A percentile compares a stretch with the other conserved stretches of the same genome.
Evolutionary conservation across 2,888 invertebrate species (phyloP).

Genomic region (Drosophila mulleri): DNA sequence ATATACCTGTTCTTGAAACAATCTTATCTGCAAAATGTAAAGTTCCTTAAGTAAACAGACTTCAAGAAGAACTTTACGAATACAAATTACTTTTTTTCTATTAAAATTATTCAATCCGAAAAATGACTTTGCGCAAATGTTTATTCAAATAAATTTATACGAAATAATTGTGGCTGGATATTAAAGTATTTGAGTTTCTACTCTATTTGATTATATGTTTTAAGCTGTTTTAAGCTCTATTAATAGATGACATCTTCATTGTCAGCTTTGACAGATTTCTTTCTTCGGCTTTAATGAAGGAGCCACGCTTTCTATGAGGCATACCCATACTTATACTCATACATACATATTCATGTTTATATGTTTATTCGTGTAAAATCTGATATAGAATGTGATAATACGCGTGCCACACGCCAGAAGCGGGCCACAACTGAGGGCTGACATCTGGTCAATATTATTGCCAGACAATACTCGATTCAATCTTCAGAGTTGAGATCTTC

Average conservation of each 20-base stretch:
- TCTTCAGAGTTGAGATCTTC: background rate
- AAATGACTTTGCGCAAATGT: background rate
- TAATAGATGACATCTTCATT: conserved; percentile 26
- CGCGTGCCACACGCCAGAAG: conserved; percentile 60
- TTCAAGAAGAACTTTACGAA: no score
- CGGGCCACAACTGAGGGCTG: conserved; percentile 2
- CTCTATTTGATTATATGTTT: background rate
- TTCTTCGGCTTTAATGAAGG: conserved; percentile 55
- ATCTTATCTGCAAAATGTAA: background rate
- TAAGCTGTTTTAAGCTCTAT: background rate
- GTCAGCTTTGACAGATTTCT: conserved; percentile 40
- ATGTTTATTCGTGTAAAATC: conserved; percentile 6
- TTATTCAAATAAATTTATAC: background rate
- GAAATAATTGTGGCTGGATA: background rate
- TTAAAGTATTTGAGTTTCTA: background rate
- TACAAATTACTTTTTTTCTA: background rate
- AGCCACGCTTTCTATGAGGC: conserved; percentile 43
- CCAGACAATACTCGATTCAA: conserved; percentile 20
- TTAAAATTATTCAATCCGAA: background rate
- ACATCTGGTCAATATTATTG: conserved; percentile 13
- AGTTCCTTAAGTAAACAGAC: background rate
- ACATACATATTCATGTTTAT: conserved; percentile 1
- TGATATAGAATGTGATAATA: conserved; percentile 44
- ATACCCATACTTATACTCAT: background rate
- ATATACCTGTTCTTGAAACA: background rate